Conservation (phyloP, 2,888 invertebrate species). For the Mongoloraphidia duomilia region DNA sequence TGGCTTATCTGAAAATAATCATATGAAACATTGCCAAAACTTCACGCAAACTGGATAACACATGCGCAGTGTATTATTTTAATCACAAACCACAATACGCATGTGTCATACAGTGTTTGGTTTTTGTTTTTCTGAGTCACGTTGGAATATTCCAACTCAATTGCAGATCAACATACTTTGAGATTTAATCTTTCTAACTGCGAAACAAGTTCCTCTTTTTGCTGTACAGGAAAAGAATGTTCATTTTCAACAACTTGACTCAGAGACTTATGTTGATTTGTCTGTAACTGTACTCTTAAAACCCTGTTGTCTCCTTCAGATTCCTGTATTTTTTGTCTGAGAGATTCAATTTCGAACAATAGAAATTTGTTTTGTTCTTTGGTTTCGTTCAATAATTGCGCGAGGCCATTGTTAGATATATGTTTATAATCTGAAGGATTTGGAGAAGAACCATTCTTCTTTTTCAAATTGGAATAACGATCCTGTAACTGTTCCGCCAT, state of each 20-base stretch:
- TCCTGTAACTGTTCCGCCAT: conserved; percentile 64
- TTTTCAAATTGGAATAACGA: conserved; percentile 33
- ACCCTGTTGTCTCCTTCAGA: conserved; percentile 54
- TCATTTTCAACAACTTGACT: conserved; percentile 7
- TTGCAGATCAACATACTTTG: conserved; percentile 31
- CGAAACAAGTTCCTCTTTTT: conserved; percentile 51
- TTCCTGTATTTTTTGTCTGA: conserved; percentile 56
- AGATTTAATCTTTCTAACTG: conserved; percentile 49
- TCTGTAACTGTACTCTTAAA: conserved; percentile 34
- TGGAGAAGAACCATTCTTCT: conserved; percentile 18
- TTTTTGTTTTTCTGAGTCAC: no score
- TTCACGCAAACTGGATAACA: no score
- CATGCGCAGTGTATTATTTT: no score
- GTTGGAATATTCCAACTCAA: background rate
- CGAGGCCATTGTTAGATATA: conserved; percentile 31
- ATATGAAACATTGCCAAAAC: background rate
- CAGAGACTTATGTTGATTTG: conserved; percentile 15
- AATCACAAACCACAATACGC: no score
- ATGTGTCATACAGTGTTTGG: no score
- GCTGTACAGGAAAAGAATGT: conserved; percentile 36
- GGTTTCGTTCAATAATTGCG: conserved; percentile 41
- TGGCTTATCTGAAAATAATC: conserved; percentile 44
- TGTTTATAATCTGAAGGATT: conserved; percentile 21
- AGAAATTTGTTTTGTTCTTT: conserved; percentile 43
- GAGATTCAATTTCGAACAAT: conserved; percentile 43